Conservation (phyloP, 2,113 vertebrate genomes). For the Arothron firmamentum region DNA sequence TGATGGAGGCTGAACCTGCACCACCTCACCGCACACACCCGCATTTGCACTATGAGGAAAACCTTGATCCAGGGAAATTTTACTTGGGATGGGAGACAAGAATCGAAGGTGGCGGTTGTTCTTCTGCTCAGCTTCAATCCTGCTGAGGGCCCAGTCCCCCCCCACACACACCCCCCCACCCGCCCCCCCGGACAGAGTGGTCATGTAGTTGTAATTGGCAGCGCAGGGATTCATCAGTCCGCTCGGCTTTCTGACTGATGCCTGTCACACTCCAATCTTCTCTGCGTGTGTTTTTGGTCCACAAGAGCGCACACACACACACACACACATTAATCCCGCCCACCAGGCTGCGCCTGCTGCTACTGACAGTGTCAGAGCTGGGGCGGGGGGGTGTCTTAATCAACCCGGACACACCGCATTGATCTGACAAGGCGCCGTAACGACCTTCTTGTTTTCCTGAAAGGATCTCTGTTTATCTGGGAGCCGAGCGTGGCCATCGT, state of each 20-base stretch:
- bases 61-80: conserved; percentile 1
- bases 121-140: conserved; percentile 83
- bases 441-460: conserved; percentile 99
- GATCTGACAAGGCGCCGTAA: conserved; percentile 99
- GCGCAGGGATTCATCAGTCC: too few relatives aligned
- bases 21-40: too few relatives aligned
- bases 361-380: conserved; percentile 97
- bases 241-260: conserved; percentile 90
- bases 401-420: conserved; percentile 96
- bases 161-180: too few relatives aligned
- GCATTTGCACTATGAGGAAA: conserved; percentile 13
- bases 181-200: conserved; percentile 89
- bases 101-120: conserved; percentile 60
- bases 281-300: conserved; percentile 52
- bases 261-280: conserved; percentile 99
- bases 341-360: conserved; percentile 49
- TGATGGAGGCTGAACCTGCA: conserved; percentile 55
- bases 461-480: conserved; percentile 97
- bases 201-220: conserved; percentile 97
- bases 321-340: conserved; percentile 42
- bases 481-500: conserved; percentile 83
- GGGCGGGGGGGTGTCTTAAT: conserved; percentile 97
- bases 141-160: conserved; percentile 85
- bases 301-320: conserved; percentile 16
- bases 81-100: not conserved